Base-by-base conservation (phyloP, 2,888 invertebrate genomes). In the Eurytoma adleriae region DNA sequence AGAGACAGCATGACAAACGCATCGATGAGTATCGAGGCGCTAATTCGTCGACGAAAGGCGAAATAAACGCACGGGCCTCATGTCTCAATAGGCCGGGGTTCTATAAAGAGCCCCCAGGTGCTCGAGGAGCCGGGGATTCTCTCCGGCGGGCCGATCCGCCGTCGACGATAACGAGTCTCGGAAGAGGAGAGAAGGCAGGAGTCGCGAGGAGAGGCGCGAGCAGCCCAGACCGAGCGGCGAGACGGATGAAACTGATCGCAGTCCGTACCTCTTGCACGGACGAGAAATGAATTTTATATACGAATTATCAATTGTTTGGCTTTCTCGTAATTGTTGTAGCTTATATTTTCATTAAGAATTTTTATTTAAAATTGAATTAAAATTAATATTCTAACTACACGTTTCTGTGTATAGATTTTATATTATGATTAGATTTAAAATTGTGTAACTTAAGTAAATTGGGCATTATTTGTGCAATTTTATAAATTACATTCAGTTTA, bases 21-120 rank as follows among this genome's bases (percentile, higher is more conserved):
- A 16, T 30, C 62, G 62, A 62, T 71, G 59, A 18, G 50, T 18
- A 73, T 79, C 75, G 61, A 67, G 72, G 67, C 73, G 80, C 77
- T 78, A 78, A 80, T 80, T 78, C 80, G 64, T 66, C 73, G 80
- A 66, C 72, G 66, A 80, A 67, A 75, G 66, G 2, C 48, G 62
- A 48, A 30, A 59, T 12, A 68, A 24, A 57, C 24, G 68, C 56
- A 70, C 71, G n/a, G 12, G 16, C 7, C 30, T 27, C 27, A 62
- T 62, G 67, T 80, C 69, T 72, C 80, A 73, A 77, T 80, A 69
- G 30, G 27, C 48, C 75, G n/a, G 20, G 3, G 30, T 10, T 50
- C 30, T 30, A 30, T 13, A 69, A 54, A 64, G 66, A 67, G 59
- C 10, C 64, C 57, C 69, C 79, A 74, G 75, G 79, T 74, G 79